phyloP scores from a whole-genome alignment of 92 coral and sea anemone species.

The Parazoanthus darwini region DNA sequence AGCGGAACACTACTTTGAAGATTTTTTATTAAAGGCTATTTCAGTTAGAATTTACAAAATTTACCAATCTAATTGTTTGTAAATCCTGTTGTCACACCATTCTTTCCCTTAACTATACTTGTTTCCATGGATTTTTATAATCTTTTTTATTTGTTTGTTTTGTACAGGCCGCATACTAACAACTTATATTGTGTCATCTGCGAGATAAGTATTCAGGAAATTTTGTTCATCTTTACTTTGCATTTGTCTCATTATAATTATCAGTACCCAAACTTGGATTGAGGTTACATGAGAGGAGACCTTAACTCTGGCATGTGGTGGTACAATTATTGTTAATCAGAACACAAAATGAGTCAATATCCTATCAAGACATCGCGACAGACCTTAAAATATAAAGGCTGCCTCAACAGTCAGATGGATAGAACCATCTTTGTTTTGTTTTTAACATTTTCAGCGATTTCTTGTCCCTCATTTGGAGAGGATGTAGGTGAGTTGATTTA shows the following conservation, averaged over 20 bases:
- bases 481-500: conserved; percentile 3
- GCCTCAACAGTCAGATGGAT: neutral
- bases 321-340: neutral
- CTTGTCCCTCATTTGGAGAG: neutral
- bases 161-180: neutral
- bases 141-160: conserved; percentile 12
- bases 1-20: neutral
- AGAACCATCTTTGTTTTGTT: neutral
- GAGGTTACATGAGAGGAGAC: neutral
- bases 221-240: neutral
- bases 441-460: neutral
- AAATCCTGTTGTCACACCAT: conserved; percentile 31
- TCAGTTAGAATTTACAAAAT: neutral
- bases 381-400: neutral
- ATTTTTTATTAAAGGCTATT: neutral
- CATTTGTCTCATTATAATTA: neutral
- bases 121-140: conserved; percentile 33
- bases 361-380: neutral
- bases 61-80: neutral
- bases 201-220: conserved; percentile 25
- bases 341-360: neutral
- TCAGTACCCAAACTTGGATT: neutral
- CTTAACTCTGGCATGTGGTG: neutral
- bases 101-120: neutral
- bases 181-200: conserved; percentile 5